Base-by-base conservation (phyloP, 2,113 vertebrate genomes). In the Hucho hucho region DNA sequence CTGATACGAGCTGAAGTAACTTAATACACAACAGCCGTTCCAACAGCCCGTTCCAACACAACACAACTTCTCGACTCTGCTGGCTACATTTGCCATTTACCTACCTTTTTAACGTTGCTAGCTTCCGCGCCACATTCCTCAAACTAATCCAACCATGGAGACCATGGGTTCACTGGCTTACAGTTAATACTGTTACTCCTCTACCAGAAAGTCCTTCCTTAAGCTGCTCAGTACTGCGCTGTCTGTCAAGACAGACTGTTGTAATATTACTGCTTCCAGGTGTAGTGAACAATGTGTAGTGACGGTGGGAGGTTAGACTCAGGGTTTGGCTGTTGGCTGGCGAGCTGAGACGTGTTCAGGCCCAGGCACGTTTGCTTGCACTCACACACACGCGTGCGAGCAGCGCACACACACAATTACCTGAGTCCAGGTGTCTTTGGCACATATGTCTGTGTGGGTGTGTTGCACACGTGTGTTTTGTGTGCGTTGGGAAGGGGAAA, bases 321-420 rank as follows among this genome's bases (percentile, higher is more conserved):
- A 43, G 37, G 37, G 37, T 32, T 46, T 7, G 24, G 69, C 13
- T 68, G 69, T 3, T 68, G 65, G 65, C n/a, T 68, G 18, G 32
- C 22, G 66, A 32, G 66, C 49, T 69, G 12, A 61, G 78, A 77
- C 85, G 2, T 86, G 87, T 90, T 83, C 73, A 85, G 58, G 89
- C 75, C 75, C 37, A 67, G 64, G 69, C 89, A 79, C 1, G 81
- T 75, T 78, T 72, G 18, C 69, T 43, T 43, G 37, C 0, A 1
- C 59, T 46, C 72, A 74, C 37, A 65, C 72, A 78, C 37, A 58
- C 28, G 1, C 4, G 4, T 29, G 29, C 29, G 29, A 29, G 29
- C 29, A 29, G 29, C 29, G 29, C 29, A 29, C 29, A 7, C 32
- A 37, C 32, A 9, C 32, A 37, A 37, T 37, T 37, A 37, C 7